Base-by-base conservation (phyloP, 2,113 vertebrate species). In the Pygoscelis adeliae region DNA sequence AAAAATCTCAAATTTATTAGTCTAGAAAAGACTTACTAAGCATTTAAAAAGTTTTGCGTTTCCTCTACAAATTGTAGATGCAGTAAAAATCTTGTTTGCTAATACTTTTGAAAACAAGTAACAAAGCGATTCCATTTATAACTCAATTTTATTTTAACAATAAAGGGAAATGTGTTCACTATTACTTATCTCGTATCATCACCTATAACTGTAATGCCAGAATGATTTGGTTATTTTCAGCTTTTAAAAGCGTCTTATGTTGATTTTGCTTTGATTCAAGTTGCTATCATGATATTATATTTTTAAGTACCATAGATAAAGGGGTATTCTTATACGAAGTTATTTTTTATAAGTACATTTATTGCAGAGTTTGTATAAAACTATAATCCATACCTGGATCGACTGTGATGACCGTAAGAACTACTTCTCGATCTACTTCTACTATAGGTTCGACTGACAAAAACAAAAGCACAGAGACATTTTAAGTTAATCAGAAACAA, bases 351-450 rank as follows among this genome's bases (percentile, higher is more conserved):
- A 19, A 38, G 25, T 9, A 36, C 3, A 17, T 40, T 65, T 52
- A 36, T 30, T 53, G 22, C 42, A 21, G 29, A 86, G 72, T 25
- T 74, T 50, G 30, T 26, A 10, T 1, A 8, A 34, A 71, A 29
- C 12, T 2, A 17, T 5, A 42, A 66, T 66, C 94, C 98, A 6
- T 95, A 99, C 99, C 99, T 99, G 97, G 99, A 99, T 70, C 99
- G 98, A 77, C 98, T 98, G 62, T 91, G 99, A 67, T 97, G 98
- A 77, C 97, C 97, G 0, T 99, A 99, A 0, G 99, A 99, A 63
- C 97, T 98, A 96, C 99, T 99, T 97, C 99, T 98, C 94, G 99
- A 99, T 46, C 98, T 98, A 96, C 99, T 99, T 96, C 99, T 98
- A 70, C 99, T 99, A n/a, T 99, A 99, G 2, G 98, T 98, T 91